phyloP scores from a whole-genome alignment of 2,888 invertebrate species.

The Rhamnusium bicolor region DNA sequence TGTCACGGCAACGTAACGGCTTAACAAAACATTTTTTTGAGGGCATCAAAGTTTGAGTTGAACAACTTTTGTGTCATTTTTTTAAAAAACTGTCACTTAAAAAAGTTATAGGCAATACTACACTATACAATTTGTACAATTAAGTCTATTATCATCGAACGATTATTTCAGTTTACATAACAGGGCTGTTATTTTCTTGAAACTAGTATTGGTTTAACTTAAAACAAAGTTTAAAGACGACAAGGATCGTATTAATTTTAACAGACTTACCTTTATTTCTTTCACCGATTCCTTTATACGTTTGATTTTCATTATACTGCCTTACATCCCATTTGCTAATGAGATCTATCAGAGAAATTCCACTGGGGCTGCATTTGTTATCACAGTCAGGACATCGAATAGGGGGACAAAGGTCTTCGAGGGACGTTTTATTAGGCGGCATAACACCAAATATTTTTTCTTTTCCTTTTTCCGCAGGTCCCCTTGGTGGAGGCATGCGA shows the following conservation, averaged over 20 bases:
- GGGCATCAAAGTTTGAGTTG: no score
- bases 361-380: slow-evolving; percentile 74
- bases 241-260: not conserved
- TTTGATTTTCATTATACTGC: slow-evolving; percentile 76
- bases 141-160: no score
- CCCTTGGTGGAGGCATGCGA: slow-evolving; percentile 64
- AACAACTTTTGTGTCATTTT: no score
- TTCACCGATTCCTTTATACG: slow-evolving; percentile 74
- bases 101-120: no score
- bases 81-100: no score
- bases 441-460: slow-evolving; percentile 73
- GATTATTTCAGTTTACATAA: no score
- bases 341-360: slow-evolving; percentile 75
- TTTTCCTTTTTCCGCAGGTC: slow-evolving; percentile 61
- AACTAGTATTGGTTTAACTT: no score
- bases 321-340: slow-evolving; percentile 73
- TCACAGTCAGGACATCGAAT: slow-evolving; percentile 78
- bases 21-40: no score
- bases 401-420: slow-evolving; percentile 77
- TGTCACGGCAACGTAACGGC: no score
- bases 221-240: no score
- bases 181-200: no score
- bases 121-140: no score
- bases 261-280: slow-evolving; percentile 70
- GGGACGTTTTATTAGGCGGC: slow-evolving; percentile 76